phyloP scores from a whole-genome alignment of 1,140 invertebrate genomes.

The Papilio dardanus region DNA sequence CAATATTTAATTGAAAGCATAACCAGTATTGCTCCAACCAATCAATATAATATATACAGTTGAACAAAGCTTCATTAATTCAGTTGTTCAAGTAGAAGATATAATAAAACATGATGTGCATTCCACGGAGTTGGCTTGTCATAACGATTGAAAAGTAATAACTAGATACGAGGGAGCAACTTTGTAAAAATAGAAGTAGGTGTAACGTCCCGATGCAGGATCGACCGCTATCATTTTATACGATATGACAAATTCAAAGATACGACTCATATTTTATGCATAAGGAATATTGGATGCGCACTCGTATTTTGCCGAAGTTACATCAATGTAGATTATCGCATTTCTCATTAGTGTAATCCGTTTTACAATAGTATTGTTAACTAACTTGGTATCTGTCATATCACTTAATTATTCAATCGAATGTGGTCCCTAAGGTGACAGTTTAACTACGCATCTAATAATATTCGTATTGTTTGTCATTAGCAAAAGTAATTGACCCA shows the following conservation, averaged over 20 bases:
- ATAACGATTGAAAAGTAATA: slow-evolving; percentile 57
- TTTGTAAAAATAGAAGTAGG: slow-evolving; percentile 45
- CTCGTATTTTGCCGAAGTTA: slow-evolving; percentile 28
- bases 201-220: slow-evolving; percentile 45
- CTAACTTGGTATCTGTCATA: background rate
- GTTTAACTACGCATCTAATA: background rate
- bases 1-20: slow-evolving; percentile 44
- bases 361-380: background rate
- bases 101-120: slow-evolving; percentile 55
- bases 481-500: background rate
- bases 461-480: background rate
- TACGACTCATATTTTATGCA: slow-evolving; percentile 73
- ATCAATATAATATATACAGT: slow-evolving; percentile 54
- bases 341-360: background rate
- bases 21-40: slow-evolving; percentile 44
- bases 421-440: background rate
- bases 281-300: slow-evolving; percentile 57
- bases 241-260: slow-evolving; percentile 72
- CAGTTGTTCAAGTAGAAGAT: slow-evolving; percentile 55
- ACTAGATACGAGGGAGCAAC: slow-evolving; percentile 34
- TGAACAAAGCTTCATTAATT: slow-evolving; percentile 65
- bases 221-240: slow-evolving; percentile 53
- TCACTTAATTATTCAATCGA: background rate
- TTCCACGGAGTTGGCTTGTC: slow-evolving; percentile 53
- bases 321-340: background rate